A percentile compares a stretch with the other conserved stretches of the same genome.
These are phyloP conservation scores for Pseudococcus viburni DNA, from an alignment of 2,888 invertebrate species.

Conservation along the genomic window DNA sequence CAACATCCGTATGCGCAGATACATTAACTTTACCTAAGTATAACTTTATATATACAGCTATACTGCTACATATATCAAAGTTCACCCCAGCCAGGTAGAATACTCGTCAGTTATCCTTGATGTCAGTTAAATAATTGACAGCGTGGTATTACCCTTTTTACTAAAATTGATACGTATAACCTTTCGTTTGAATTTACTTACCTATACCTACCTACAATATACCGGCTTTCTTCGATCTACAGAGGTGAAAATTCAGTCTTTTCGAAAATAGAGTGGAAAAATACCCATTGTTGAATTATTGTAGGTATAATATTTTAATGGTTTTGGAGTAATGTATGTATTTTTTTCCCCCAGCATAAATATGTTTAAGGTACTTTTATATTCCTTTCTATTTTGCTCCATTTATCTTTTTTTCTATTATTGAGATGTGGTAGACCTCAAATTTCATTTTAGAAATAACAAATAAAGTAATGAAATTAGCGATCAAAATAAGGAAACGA, in stretches of 20 bases:
- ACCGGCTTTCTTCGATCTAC: not conserved
- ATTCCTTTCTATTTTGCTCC: too few relatives aligned
- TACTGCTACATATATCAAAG: not conserved
- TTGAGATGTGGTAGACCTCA: too few relatives aligned
- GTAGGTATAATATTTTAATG: not conserved
- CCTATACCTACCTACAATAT: not conserved
- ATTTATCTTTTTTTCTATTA: too few relatives aligned
- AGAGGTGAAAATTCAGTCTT: constrained; percentile 3
- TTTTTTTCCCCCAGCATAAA: too few relatives aligned
- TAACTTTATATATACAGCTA: not conserved
- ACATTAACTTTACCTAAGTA: not conserved
- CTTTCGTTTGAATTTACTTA: constrained; percentile 25
- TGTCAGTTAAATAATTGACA: constrained; percentile 27
- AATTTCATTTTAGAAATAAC: too few relatives aligned
- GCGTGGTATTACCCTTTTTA: constrained; percentile 1
- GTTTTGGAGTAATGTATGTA: not conserved
- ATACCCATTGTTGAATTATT: not conserved
- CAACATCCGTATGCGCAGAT: not conserved
- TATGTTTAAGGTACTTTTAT: too few relatives aligned
- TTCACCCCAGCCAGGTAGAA: not conserved
- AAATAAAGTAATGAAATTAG: too few relatives aligned
- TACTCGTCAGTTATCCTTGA: constrained; percentile 22
- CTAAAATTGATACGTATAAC: constrained; percentile 19
- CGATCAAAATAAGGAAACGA: too few relatives aligned
- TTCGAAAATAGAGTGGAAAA: not conserved